These are phyloP conservation scores for Lepilemur septentrionalis DNA, from an alignment of 2,797 vertebrate genomes.

Conservation along the genomic window DNA sequence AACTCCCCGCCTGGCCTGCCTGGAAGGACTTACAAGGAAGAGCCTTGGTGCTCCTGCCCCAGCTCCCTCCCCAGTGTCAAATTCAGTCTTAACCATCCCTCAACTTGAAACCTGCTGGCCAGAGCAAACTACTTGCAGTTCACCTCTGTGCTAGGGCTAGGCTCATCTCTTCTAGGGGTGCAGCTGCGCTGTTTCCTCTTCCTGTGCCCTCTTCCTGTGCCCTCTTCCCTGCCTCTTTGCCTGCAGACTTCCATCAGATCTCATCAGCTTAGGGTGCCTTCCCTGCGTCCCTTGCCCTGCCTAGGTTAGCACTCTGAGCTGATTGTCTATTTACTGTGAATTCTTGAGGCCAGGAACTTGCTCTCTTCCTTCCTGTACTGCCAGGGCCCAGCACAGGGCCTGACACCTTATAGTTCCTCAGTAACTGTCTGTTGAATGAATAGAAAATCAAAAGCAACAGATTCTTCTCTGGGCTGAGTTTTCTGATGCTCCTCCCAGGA, in stretches of 20 bases:
- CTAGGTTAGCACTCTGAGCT: neutral
- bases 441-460: neutral
- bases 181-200: neutral
- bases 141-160: neutral
- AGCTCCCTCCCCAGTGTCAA: neutral
- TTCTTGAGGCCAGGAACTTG: neutral
- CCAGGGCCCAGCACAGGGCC: neutral
- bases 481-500: neutral
- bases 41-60: neutral
- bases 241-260: neutral
- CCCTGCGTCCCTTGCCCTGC: neutral
- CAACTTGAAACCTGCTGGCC: neutral
- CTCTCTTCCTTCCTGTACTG: neutral
- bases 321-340: neutral
- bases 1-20: too few species aligned
- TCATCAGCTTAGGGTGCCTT: neutral
- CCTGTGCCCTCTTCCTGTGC: too few species aligned
- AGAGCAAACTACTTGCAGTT: neutral
- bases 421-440: neutral
- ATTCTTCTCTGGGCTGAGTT: neutral
- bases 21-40: neutral
- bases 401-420: neutral
- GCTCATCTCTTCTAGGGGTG: neutral
- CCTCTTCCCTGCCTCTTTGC: neutral
- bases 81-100: neutral